A percentile compares a stretch with the other conserved stretches of the same genome.
phyloP scores from a whole-genome alignment of 2,797 vertebrate species.

The Taenioides sp. region DNA sequence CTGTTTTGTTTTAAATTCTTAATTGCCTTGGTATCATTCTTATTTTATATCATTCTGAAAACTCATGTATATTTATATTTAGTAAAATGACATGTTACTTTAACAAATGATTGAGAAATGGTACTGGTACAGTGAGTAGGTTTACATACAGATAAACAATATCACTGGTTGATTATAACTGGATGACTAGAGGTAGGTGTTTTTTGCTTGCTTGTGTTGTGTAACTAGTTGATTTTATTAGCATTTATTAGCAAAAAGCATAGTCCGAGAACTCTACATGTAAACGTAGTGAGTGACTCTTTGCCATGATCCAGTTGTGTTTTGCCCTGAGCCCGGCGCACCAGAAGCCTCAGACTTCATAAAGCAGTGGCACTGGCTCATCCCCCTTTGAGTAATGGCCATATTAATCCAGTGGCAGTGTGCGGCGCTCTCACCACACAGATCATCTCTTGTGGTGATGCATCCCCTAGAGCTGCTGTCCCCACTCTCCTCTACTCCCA shows the following conservation, averaged over 20 bases:
- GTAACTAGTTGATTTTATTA: too few species aligned
- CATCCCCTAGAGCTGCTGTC: constrained; percentile 49
- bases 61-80: too few species aligned
- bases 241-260: background rate
- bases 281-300: background rate
- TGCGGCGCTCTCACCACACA: constrained; percentile 68
- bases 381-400: constrained; percentile 53
- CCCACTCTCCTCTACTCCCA: constrained; percentile 70
- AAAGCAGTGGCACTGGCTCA: constrained; percentile 49
- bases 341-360: constrained; percentile 45
- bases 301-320: constrained; percentile 29
- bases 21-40: too few species aligned
- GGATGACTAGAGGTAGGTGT: too few species aligned
- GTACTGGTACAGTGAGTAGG: too few species aligned
- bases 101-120: too few species aligned
- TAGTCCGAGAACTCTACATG: background rate
- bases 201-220: too few species aligned
- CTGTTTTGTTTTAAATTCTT: too few species aligned
- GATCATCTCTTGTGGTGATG: constrained; percentile 66
- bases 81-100: too few species aligned
- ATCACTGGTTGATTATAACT: too few species aligned
- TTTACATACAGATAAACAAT: too few species aligned
- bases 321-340: constrained; percentile 39
- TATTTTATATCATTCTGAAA: too few species aligned
- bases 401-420: constrained; percentile 59